Conservation (phyloP, 2,113 vertebrate genomes). For the Cyphomyrus plagiostoma region DNA sequence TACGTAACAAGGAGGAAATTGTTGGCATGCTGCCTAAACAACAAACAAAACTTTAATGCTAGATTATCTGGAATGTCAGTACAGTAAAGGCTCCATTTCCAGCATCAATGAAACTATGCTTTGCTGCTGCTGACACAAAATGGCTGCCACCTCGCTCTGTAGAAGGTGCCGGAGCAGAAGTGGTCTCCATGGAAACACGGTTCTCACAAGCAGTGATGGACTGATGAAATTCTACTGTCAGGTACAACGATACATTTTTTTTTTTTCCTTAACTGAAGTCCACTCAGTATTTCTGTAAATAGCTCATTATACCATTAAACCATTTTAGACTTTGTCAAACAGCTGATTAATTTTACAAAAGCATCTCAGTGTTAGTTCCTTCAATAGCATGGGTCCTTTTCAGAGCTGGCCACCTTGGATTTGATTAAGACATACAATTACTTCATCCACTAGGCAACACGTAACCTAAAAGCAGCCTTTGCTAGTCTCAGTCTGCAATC, state of each 20-base stretch:
- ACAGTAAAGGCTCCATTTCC: conserved; percentile 25
- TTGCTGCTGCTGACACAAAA: conserved; percentile 15
- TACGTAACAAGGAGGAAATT: background rate
- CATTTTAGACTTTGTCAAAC: background rate
- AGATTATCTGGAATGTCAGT: too few relatives aligned
- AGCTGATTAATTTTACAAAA: background rate
- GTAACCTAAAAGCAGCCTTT: background rate
- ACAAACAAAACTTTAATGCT: background rate
- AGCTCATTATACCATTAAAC: background rate
- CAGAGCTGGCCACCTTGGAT: background rate
- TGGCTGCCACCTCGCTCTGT: conserved; percentile 5
- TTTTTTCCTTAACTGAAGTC: background rate
- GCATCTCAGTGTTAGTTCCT: background rate
- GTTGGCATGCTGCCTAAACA: background rate
- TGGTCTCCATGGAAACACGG: conserved; percentile 17
- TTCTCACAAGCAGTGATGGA: background rate
- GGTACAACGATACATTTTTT: background rate
- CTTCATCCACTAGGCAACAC: background rate
- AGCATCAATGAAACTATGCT: background rate
- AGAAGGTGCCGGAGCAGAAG: conserved; percentile 13
- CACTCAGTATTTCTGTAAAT: background rate
- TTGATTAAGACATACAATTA: background rate
- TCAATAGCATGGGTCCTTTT: background rate
- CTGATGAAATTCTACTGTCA: background rate
- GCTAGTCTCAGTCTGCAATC: background rate